Evolutionary conservation across 2,888 invertebrate species (phyloP).

Genomic region (Drosophila borealis): DNA sequence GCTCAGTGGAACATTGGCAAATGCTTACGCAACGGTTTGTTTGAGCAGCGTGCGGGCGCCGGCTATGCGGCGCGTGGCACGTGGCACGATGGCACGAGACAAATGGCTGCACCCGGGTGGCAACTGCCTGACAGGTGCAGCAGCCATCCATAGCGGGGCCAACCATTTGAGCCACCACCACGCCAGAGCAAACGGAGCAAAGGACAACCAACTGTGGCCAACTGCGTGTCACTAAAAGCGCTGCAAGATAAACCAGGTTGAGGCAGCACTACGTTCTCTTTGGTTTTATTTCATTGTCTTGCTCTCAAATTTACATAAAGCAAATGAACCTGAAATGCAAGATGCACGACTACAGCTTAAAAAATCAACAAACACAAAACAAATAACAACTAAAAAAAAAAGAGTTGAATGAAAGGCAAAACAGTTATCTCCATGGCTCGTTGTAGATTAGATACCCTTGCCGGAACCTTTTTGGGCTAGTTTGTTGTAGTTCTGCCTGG

Average conservation of each 20-base stretch:
- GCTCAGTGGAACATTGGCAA: slow-evolving; percentile 66
- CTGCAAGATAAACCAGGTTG: slow-evolving; percentile 48
- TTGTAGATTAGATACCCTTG: not conserved
- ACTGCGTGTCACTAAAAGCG: slow-evolving; percentile 62
- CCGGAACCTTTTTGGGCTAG: not conserved
- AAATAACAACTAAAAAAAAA: not conserved
- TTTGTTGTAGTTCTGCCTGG: too few relatives aligned
- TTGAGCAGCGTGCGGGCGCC: slow-evolving; percentile 34
- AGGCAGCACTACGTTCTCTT: not conserved
- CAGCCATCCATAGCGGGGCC: slow-evolving; percentile 13
- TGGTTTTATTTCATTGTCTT: not conserved
- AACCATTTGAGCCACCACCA: not conserved
- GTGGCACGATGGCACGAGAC: slow-evolving; percentile 46
- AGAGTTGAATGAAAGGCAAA: not conserved
- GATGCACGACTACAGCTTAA: slow-evolving; percentile 28
- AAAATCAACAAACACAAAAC: too few relatives aligned
- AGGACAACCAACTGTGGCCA: slow-evolving; percentile 19
- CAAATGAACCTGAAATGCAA: slow-evolving; percentile 72
- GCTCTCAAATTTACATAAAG: slow-evolving; percentile 68
- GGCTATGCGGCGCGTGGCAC: slow-evolving; percentile 22
- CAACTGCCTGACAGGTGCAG: slow-evolving; percentile 66
- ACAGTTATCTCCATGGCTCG: not conserved
- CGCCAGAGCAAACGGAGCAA: slow-evolving; percentile 7
- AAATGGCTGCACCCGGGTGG: slow-evolving; percentile 65
- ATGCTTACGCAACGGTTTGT: slow-evolving; percentile 75